Evolutionary conservation across 2,797 vertebrate genomes (phyloP).

Genomic region (Sibirionetta formosa): DNA sequence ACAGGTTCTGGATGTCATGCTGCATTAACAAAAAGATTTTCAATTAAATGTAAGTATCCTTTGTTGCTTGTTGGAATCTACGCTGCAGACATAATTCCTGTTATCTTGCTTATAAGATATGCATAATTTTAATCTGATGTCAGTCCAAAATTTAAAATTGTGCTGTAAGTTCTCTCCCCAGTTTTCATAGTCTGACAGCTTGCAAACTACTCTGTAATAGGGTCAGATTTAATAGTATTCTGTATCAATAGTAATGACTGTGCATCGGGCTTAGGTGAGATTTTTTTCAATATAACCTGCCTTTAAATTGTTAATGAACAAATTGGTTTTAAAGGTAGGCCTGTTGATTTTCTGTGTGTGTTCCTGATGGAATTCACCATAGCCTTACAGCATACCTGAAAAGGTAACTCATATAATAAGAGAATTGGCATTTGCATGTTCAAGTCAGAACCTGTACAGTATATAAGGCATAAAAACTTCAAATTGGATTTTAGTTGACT

Average conservation of each 20-base stretch:
- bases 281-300: constrained; percentile 77
- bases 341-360: constrained; percentile 83
- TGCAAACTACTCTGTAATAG: constrained; percentile 79
- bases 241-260: constrained; percentile 83
- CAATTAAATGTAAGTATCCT: constrained; percentile 83
- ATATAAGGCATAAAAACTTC: constrained; percentile 80
- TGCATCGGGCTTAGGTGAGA: constrained; percentile 79
- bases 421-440: constrained; percentile 86
- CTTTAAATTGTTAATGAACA: constrained; percentile 79
- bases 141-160: constrained; percentile 80
- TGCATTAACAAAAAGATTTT: constrained; percentile 81
- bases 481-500: constrained; percentile 81
- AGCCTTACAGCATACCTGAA: constrained; percentile 92
- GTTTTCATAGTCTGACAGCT: constrained; percentile 79
- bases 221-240: constrained; percentile 79
- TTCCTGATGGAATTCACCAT: constrained; percentile 91
- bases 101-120: constrained; percentile 80
- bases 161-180: constrained; percentile 78
- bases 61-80: constrained; percentile 78
- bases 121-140: constrained; percentile 81
- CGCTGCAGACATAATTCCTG: constrained; percentile 75
- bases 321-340: constrained; percentile 81
- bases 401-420: constrained; percentile 80
- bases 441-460: constrained; percentile 85
- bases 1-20: constrained; percentile 83